Evolutionary conservation across 2,888 invertebrate genomes (phyloP).

Genomic region (Ceramica pisi): DNA sequence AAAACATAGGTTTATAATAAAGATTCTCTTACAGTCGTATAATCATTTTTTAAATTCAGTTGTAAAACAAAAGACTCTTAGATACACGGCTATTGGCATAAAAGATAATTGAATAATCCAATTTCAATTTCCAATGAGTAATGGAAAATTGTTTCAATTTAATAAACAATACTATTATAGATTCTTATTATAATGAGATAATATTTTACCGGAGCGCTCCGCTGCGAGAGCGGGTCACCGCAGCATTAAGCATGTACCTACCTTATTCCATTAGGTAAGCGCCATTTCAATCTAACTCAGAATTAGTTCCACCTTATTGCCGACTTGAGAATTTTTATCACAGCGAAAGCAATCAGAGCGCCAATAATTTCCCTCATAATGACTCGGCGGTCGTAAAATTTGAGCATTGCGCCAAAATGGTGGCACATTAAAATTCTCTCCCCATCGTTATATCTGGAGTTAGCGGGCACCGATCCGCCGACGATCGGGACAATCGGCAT

Average conservation of each 20-base stretch:
- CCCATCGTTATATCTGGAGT: slow-evolving; percentile 90
- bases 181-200: slow-evolving; percentile 68
- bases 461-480: slow-evolving; percentile 85
- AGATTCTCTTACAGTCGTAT: slow-evolving; percentile 55
- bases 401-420: slow-evolving; percentile 91
- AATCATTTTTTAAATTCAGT: slow-evolving; percentile 65
- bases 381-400: slow-evolving; percentile 90
- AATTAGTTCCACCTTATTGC: slow-evolving; percentile 91
- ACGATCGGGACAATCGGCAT: slow-evolving; percentile 87
- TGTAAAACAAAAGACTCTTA: slow-evolving; percentile 61
- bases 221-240: slow-evolving; percentile 55
- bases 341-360: slow-evolving; percentile 90
- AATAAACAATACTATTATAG: slow-evolving; percentile 70
- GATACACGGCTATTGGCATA: slow-evolving; percentile 61
- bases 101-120: slow-evolving; percentile 72
- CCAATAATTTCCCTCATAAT: slow-evolving; percentile 91
- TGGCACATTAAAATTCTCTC: slow-evolving; percentile 91
- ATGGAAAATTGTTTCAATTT: slow-evolving; percentile 72
- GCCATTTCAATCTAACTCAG: slow-evolving; percentile 85
- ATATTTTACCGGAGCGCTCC: slow-evolving; percentile 61
- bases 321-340: slow-evolving; percentile 90
- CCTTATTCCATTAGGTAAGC: slow-evolving; percentile 77
- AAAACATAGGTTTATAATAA: slow-evolving; percentile 53
- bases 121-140: slow-evolving; percentile 70
- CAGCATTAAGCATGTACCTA: slow-evolving; percentile 72